A percentile compares a stretch with the other conserved stretches of the same genome.
phyloP scores from a whole-genome alignment of 1,140 invertebrate genomes.

The Chymomyza costata region DNA sequence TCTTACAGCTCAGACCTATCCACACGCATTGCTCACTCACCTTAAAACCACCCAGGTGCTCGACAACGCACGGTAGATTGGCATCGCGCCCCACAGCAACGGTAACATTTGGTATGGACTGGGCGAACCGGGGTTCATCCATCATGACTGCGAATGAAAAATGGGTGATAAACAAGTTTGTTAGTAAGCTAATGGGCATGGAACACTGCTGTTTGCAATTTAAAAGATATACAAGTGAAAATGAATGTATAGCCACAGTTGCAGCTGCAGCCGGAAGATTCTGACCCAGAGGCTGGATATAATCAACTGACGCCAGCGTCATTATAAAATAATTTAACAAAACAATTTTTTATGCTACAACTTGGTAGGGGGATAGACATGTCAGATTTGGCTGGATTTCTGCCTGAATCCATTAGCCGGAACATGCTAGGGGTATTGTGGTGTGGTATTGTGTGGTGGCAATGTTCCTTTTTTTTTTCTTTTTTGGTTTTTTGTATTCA shows the following conservation, averaged over 20 bases:
- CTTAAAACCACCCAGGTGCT: slow-evolving; percentile 91
- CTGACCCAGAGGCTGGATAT: slow-evolving; percentile 65
- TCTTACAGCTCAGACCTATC: too few species aligned
- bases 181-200: slow-evolving; percentile 54
- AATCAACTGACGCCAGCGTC: slow-evolving; percentile 57
- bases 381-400: slow-evolving; percentile 38
- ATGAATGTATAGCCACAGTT: too few species aligned
- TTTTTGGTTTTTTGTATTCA: slow-evolving; percentile 58
- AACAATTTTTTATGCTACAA: slow-evolving; percentile 59
- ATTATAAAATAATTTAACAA: slow-evolving; percentile 72
- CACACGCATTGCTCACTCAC: slow-evolving; percentile 81
- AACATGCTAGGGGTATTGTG: slow-evolving; percentile 3
- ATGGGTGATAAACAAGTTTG: slow-evolving; percentile 39
- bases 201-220: too few species aligned
- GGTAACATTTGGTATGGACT: slow-evolving; percentile 91
- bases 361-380: slow-evolving; percentile 5
- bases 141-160: slow-evolving; percentile 81
- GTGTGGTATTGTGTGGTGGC: slow-evolving; percentile 9
- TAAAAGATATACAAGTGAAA: too few species aligned
- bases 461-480: slow-evolving; percentile 31
- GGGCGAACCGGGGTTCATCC: slow-evolving; percentile 88
- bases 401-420: slow-evolving; percentile 17
- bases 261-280: slow-evolving; percentile 52
- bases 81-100: slow-evolving; percentile 91
- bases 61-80: slow-evolving; percentile 90